phyloP scores from a whole-genome alignment of 2,113 vertebrate genomes.

The Ciconia stormi region DNA sequence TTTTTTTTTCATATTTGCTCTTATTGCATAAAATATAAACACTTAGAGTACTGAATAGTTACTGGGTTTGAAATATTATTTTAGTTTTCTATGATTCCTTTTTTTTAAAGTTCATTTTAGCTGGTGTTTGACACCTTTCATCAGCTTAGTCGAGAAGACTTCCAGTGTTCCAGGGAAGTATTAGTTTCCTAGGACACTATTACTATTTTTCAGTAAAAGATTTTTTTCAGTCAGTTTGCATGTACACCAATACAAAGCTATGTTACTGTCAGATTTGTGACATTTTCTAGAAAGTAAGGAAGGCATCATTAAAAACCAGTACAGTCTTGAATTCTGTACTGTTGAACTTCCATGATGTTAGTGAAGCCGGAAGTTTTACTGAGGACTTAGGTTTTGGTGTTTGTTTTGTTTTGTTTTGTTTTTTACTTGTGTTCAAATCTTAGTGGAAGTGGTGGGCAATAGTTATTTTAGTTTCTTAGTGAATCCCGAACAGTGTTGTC shows the following conservation, averaged over 20 bases:
- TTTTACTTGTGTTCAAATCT: background rate
- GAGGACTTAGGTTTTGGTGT: background rate
- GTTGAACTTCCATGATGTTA: background rate
- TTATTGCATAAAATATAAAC: background rate
- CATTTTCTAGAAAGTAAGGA: background rate
- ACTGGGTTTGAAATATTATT: background rate
- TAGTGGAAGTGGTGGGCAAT: background rate
- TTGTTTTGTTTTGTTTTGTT: too few relatives aligned
- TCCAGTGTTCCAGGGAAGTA: background rate
- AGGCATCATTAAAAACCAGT: background rate
- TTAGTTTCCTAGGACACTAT: background rate
- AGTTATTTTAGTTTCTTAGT: background rate
- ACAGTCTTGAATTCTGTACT: background rate
- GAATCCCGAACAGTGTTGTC: background rate
- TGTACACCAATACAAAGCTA: background rate
- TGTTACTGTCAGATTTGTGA: background rate
- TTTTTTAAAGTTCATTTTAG: background rate
- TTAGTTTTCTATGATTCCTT: background rate
- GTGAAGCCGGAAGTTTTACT: background rate
- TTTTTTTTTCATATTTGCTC: background rate
- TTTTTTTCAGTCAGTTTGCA: background rate
- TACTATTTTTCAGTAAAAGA: background rate
- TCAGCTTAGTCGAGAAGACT: background rate
- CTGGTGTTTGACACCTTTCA: background rate
- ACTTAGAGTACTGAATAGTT: background rate